Base-by-base conservation (phyloP, 53 echinoderm and acorn worm species). In the Echinometra lucunter region DNA sequence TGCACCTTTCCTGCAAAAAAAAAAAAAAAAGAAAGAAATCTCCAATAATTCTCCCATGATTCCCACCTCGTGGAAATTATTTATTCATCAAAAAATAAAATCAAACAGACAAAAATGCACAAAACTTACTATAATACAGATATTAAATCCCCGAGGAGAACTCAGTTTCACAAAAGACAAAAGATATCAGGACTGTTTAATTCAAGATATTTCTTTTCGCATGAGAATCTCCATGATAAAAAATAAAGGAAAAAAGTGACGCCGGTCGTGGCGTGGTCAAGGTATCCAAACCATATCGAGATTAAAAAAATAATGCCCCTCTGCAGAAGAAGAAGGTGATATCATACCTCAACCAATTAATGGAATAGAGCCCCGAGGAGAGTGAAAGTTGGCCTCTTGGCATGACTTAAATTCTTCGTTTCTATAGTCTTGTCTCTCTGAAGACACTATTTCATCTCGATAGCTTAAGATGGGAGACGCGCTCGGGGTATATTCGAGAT, bases 401-500 rank as follows among this genome's bases (percentile, higher is more conserved):
- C 8, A 25, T 45, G 9, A 27, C 47, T 25, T 12, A 10, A 85
- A 47, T 16, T 49, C 28, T 85, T 85, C 53, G 3, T 85, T 45
- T n/a, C 45, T 85, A 21, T 56, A 18, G 40, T 81, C 40, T 44
- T 42, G 81, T 23, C 21, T 81, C 81, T 81, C 44, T 0, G 85
- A n/a, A 85, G 49, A 85, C 85, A 28, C 13, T 30, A 32, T 16
- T 15, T 85, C 85, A 85, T 27, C 47, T 47, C 49, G 85, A 85
- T 49, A n/a, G 47, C 49, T 45, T 49, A 49, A 12, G 18, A 3
- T 3, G 12, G 13, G 49, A 85, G 85, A 85, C 85, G n/a, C n/a
- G 85, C 85, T 40, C 45, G 85, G 30, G 85, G 85, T 47, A 21
- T 49, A n/a, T 25, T 85, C 15, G 27, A 85, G 85, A 85, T 85